Base-by-base conservation (phyloP, 1,140 invertebrate species). In the Drosophila nigromelanica region DNA sequence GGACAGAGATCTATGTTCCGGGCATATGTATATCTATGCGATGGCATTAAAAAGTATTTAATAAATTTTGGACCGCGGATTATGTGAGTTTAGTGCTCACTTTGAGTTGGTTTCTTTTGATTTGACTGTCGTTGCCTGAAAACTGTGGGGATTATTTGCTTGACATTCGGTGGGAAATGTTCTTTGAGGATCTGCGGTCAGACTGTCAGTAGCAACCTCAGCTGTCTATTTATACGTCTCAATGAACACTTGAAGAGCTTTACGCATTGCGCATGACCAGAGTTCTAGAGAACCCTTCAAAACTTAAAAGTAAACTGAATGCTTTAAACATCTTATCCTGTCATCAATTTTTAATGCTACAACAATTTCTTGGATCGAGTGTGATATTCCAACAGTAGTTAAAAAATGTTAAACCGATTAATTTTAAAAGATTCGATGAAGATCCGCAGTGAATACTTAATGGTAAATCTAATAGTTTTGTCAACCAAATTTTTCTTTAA, bases 21-120 rank as follows among this genome's bases (percentile, higher is more conserved):
- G 50, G 56, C 52, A 62, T 73, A 75, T 52, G 50, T 73, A 68
- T 64, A 48, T 74, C 59, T 24, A 74, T 71, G 47, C 50, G 43
- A 60, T 52, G 78, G 82, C 50, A 86, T 86, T 89, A 82, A 82
- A 87, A 86, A 81, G 82, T 86, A 87, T 86, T 86, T 86, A 76
- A 86, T 87, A 86, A 87, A 87, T 78, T 86, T 76, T 27, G 67
- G 72, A 56, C 64, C 48, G 78, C 59, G 82, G 82, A 87, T 86
- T 86, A 86, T 60, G 78, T 73, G 72, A 76, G 75, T 85, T 78
- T 78, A 75, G 45, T 55, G 68, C 64, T 50, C 47, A 48, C 12
- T 47, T 40, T 37, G 67, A 24, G 50, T 58, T 64, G 58, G n/a
- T 59, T 43, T 8, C 48, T 61, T 47, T 48, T 66, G 66, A 50